Evolutionary conservation across 2,113 vertebrate species (phyloP), one percentile per base, ranked within the genome.

Genomic region (Oriolus oriolus): DNA sequence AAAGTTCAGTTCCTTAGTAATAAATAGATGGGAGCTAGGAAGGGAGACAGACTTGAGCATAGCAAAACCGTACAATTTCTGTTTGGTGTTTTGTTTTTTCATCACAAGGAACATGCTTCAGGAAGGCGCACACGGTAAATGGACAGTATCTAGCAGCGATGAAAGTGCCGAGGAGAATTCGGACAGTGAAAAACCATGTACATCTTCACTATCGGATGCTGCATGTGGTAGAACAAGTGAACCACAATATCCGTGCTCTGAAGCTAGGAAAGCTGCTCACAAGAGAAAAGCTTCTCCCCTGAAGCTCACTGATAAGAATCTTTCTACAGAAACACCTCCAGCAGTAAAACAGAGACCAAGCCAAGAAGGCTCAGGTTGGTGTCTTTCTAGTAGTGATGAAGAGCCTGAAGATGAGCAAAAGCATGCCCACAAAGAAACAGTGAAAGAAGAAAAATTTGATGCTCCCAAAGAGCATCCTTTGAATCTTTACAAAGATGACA

Each of bases 131-230:
- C 98, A 99, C 1, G 99, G 99, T 41, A 99, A 93, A 95, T 99
- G 99, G 99, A 98, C 98, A 1, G 86, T 99, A 76, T 99, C 99
- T 41, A 99, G 99, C 91, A 99, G 99, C 16, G 99, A 99, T 59
- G 99, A 99, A 35, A 99, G 99, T 47, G 98, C 98, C 6, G 99
- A 99, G 22, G 98, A 99, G 13, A 98, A 96, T 86, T 97, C 75
- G 74, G 97, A 42, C 5, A 23, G 9, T 11, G 97, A 96, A 63
- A 86, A 96, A 8, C 96, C 97, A 0, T 97, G 97, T 9, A 94
- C 97, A 4, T 98, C 97, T 77, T 93, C 71, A 2, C 6, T 78
- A 1, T 31, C 45, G 2, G 12, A 9, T 7, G 28, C 66, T 5
- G 37, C 39, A 3, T 39, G 1, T 44, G 59, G 16, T 15, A 18